These are phyloP conservation scores for Epinotia nisella DNA, from an alignment of 2,888 invertebrate species.

Conservation along the genomic window DNA sequence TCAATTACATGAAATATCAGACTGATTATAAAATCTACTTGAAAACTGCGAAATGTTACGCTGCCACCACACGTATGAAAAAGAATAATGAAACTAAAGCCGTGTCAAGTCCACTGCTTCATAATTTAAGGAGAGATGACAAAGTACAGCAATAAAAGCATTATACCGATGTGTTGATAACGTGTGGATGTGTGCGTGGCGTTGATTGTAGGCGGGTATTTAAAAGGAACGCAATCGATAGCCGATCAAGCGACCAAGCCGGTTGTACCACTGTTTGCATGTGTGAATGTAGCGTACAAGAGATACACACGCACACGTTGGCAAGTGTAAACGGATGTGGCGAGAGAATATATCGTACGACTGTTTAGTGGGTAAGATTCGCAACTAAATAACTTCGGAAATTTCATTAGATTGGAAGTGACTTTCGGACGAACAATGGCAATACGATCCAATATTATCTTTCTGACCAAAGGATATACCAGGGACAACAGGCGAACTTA, in stretches of 20 bases:
- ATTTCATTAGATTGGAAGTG: neutral
- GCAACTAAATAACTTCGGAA: slow-evolving; percentile 21
- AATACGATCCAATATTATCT: neutral
- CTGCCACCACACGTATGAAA: slow-evolving; percentile 4
- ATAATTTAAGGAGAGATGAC: slow-evolving; percentile 38
- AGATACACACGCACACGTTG: slow-evolving; percentile 45
- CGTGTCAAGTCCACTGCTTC: slow-evolving; percentile 1
- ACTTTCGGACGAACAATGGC: neutral
- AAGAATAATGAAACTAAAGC: slow-evolving; percentile 21
- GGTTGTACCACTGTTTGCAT: slow-evolving; percentile 54
- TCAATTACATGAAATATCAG: neutral
- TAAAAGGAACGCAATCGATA: slow-evolving; percentile 71
- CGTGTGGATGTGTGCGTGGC: slow-evolving; percentile 46
- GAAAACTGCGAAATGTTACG: slow-evolving; percentile 2
- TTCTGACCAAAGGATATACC: neutral
- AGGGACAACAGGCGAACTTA: too few relatives aligned
- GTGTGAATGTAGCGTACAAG: slow-evolving; percentile 46
- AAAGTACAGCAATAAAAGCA: slow-evolving; percentile 42
- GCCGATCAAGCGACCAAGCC: slow-evolving; percentile 66
- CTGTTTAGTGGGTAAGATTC: slow-evolving; percentile 50
- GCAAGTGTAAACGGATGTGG: slow-evolving; percentile 68
- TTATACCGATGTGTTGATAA: slow-evolving; percentile 30
- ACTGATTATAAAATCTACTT: slow-evolving; percentile 1
- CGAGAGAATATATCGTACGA: slow-evolving; percentile 53
- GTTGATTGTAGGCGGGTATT: slow-evolving; percentile 63